Base-by-base conservation (phyloP, 1,140 invertebrate species). In the Eumaeus atala region DNA sequence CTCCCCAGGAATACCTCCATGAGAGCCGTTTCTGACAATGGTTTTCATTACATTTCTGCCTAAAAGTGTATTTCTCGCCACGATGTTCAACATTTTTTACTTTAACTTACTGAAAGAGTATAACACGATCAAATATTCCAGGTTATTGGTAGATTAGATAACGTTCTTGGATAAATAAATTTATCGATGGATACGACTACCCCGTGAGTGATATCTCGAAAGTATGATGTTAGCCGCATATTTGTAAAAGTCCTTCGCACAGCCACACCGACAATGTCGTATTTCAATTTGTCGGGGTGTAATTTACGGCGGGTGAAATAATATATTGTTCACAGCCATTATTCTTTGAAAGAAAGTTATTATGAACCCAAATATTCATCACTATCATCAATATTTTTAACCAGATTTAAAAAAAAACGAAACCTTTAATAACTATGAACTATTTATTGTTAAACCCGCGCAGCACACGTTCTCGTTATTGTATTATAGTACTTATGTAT, bases 1-100 rank as follows among this genome's bases (percentile, higher is more conserved):
- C 79, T 88, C 89, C 59, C 91, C 91, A 55, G 91, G 90, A 66
- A 90, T 67, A 37, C 91, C 91, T 14, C 91, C 92, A 64, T 91
- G 87, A 12, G 81, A 84, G 52, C 89, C 87, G 59, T 89, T 88
- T 63, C 92, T 90, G 11, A 91, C 76, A 63, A 89, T 77, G 47
- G 69, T 87, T 61, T 72, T 82, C 67, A 89, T 82, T 49, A 88
- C 83, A 77, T 88, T 88, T 51, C 84, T 80, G 51, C 85, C 88
- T 60, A 87, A 56, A 49, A 74, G 62, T 16, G 42, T 61, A 6
- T 55, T 54, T 12, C 59, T 64, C 0, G 59, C 54, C 33, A 66
- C 14, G 8, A 61, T 40, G 12, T 61, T 60, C 48, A 62, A 64
- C 82, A 85, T 85, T 70, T 76, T n/a, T 81, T 48, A 56, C 11